Base-by-base conservation (phyloP, 2,797 vertebrate genomes). In the Myotis vivesi region DNA sequence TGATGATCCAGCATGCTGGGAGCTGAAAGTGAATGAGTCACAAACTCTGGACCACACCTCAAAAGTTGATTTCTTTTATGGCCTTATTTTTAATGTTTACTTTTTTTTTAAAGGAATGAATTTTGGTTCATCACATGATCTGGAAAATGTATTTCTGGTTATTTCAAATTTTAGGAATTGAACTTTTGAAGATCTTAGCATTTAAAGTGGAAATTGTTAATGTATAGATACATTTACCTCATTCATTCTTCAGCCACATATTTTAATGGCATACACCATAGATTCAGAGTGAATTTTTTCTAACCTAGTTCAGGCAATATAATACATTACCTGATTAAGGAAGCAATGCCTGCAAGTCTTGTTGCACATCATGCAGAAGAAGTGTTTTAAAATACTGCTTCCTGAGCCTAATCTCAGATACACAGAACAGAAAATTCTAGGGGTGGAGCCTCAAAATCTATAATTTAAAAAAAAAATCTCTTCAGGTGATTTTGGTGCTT, bases 11-110 rank as follows among this genome's bases (percentile, higher is more conserved):
- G 2, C 6, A 36, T 6, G 3, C 2, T 51, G 73, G 33, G 13
- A 44, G 49, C 36, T 83, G 80, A 95, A 79, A 68, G 51, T 25
- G 23, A 86, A 53, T 66, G 49, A 8, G 16, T 68, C 10, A 80
- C 6, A 62, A 57, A 38, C 11, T 22, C 46, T 71, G 83, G n/a
- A 38, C 13, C n/a, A 79, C 13, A 82, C 6, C 2, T 51, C 36
- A 22, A 33, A 77, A 53, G 4, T 20, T 66, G 44, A 41, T 90
- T 92, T 84, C 33, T 94, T 87, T 69, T 38, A 55, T 79, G 20
- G 22, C 13, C 17, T 92, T 69, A 68, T 81, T 77, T 85, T 80
- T 89, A 89, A 76, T 81, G 33, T 75, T 92, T 80, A 92, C 87
- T 87, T 46, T 79, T n/a, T 89, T 88, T 89, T 89, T 46, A 87